Evolutionary conservation across 2,797 vertebrate species (phyloP).

Genomic region (Rhinichthys osculus): DNA sequence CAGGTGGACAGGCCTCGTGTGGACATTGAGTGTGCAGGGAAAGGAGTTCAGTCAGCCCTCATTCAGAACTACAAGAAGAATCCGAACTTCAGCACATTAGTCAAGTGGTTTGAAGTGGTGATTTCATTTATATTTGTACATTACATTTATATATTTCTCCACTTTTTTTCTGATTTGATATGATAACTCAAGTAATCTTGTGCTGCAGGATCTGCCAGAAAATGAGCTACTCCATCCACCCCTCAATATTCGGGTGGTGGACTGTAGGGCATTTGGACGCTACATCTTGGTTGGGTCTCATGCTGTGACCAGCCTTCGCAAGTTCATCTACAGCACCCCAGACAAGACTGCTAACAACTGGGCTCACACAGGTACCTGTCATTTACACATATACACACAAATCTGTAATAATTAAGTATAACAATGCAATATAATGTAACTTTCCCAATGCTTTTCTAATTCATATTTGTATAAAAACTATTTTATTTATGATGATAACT

Average conservation of each 20-base stretch:
- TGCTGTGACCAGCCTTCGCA: slow-evolving; percentile 88
- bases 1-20: slow-evolving; percentile 95
- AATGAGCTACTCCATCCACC: slow-evolving; percentile 97
- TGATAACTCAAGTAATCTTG: background rate
- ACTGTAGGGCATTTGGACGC: slow-evolving; percentile 94
- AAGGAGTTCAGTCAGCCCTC: slow-evolving; percentile 90
- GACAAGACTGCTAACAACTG: slow-evolving; percentile 85
- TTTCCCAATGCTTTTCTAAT: background rate
- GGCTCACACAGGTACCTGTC: slow-evolving; percentile 81
- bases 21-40: slow-evolving; percentile 95
- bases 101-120: slow-evolving; percentile 99
- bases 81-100: slow-evolving; percentile 95
- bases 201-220: slow-evolving; percentile 90
- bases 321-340: slow-evolving; percentile 88
- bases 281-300: slow-evolving; percentile 95
- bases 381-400: background rate
- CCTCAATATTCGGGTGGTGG: slow-evolving; percentile 92
- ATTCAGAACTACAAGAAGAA: slow-evolving; percentile 99
- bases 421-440: background rate
- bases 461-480: background rate
- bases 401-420: background rate
- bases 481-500: background rate
- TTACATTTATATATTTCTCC: too few species aligned
- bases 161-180: background rate
- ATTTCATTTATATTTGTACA: slow-evolving; percentile 63